Evolutionary conservation across 23 tunicate genomes (phyloP).

Genomic region (Styela plicata): DNA sequence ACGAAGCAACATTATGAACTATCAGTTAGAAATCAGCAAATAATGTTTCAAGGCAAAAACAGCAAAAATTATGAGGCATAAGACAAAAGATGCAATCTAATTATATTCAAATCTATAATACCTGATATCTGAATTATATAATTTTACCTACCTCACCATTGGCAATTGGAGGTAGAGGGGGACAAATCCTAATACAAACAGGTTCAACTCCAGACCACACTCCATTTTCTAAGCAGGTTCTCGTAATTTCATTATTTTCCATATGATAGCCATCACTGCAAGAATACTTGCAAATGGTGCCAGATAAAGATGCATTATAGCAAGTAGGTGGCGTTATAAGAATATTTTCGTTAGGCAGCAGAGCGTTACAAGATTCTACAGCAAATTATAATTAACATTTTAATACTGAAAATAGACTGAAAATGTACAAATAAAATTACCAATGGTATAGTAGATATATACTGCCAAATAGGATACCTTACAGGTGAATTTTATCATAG

Average conservation of each 20-base stretch:
- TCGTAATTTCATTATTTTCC: constrained; percentile 5
- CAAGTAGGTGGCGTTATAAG: constrained; percentile 38
- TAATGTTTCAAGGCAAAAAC: neutral
- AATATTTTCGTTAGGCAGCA: constrained; percentile 9
- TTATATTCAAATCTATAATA: too few relatives aligned
- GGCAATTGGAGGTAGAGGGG: constrained; percentile 11
- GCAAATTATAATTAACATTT: too few relatives aligned
- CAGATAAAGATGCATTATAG: constrained; percentile 13
- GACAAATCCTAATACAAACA: constrained; percentile 50
- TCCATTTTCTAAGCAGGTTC: constrained; percentile 51
- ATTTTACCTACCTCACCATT: constrained; percentile 10
- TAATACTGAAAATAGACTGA: too few relatives aligned
- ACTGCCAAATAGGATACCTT: too few relatives aligned
- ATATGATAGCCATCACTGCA: constrained; percentile 43
- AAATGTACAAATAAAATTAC: too few relatives aligned
- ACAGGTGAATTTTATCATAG: too few relatives aligned
- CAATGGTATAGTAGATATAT: too few relatives aligned
- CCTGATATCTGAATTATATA: too few relatives aligned
- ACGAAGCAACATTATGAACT: neutral
- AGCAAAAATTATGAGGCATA: too few relatives aligned
- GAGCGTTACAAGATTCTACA: constrained; percentile 32
- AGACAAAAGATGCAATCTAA: too few relatives aligned
- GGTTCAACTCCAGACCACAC: constrained; percentile 52
- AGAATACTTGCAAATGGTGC: constrained; percentile 37
- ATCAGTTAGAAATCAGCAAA: neutral